Evolutionary conservation across 2,797 vertebrate species (phyloP).

Genomic region (Sebastes miniatus): DNA sequence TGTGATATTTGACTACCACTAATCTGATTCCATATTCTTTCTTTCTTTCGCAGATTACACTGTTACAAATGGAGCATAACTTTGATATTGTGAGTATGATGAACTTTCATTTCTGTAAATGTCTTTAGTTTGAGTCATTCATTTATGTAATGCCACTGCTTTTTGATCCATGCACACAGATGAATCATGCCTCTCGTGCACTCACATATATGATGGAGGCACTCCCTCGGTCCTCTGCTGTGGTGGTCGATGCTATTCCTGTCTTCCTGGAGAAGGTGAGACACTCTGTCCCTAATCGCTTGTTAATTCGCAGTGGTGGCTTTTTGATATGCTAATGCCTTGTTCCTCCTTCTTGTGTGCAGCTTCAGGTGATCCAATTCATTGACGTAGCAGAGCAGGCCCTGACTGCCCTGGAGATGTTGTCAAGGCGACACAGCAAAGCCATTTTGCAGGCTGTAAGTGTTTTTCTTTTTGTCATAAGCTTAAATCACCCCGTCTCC

Average conservation of each 20-base stretch:
- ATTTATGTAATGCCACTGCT: constrained; percentile 3
- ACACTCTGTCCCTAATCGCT: not conserved
- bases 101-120: not conserved
- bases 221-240: constrained; percentile 96
- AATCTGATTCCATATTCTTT: not conserved
- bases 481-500: not conserved
- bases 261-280: constrained; percentile 99
- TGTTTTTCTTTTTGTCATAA: constrained; percentile 44
- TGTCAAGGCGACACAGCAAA: constrained; percentile 98
- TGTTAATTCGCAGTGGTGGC: not conserved
- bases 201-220: constrained; percentile 99
- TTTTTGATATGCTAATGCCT: constrained; percentile 45
- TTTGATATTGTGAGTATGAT: constrained; percentile 97
- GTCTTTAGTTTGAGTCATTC: not conserved
- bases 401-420: constrained; percentile 97
- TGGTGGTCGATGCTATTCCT: constrained; percentile 98
- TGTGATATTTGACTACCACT: not conserved
- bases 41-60: constrained; percentile 87
- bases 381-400: constrained; percentile 99
- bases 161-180: constrained; percentile 75
- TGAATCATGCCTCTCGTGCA: constrained; percentile 99
- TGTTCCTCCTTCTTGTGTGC: constrained; percentile 32
- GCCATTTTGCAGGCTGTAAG: constrained; percentile 98
- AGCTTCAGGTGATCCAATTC: constrained; percentile 99
- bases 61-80: constrained; percentile 99